Evolutionary conservation across 2,888 invertebrate species (phyloP).

Genomic region (Acleris literana): DNA sequence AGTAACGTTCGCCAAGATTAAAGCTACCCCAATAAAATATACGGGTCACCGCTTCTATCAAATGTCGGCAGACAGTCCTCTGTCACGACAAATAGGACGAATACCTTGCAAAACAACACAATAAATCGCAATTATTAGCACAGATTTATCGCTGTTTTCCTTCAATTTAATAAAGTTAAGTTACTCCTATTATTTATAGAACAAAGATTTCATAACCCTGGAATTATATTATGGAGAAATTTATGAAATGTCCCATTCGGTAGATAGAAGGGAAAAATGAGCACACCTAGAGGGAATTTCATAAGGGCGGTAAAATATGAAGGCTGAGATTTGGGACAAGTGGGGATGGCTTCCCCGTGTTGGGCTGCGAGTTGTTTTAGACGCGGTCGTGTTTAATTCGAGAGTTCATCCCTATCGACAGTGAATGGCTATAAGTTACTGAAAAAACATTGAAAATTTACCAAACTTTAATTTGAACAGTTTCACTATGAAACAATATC

Average conservation of each 20-base stretch:
- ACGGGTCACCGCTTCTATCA: conserved; percentile 3
- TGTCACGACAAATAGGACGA: conserved; percentile 11
- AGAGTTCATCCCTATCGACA: not conserved
- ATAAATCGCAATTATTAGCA: conserved; percentile 27
- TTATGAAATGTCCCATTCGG: conserved; percentile 30
- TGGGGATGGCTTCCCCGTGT: conserved; percentile 15
- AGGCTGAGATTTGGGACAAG: conserved; percentile 25
- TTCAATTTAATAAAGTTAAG: conserved; percentile 32
- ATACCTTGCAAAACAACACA: conserved; percentile 29
- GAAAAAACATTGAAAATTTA: not conserved
- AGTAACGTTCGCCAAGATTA: not conserved
- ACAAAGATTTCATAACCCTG: conserved; percentile 29
- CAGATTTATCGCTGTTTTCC: conserved; percentile 31
- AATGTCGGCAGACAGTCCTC: not conserved
- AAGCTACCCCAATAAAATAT: not conserved
- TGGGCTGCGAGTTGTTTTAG: not conserved
- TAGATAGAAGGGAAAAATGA: conserved; percentile 20
- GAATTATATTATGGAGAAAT: conserved; percentile 21
- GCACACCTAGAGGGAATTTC: conserved; percentile 24
- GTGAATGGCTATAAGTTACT: too few species aligned
- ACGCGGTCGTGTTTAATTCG: not conserved
- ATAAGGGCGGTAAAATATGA: conserved; percentile 32
- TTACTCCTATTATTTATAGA: conserved; percentile 19
- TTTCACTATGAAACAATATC: too few species aligned
- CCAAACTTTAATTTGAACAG: not conserved